Percentiles rank a stretch among this genome's conserved stretches.
Evolutionary conservation across 2,888 invertebrate genomes (phyloP).

Genomic region (Melipona beecheii): DNA sequence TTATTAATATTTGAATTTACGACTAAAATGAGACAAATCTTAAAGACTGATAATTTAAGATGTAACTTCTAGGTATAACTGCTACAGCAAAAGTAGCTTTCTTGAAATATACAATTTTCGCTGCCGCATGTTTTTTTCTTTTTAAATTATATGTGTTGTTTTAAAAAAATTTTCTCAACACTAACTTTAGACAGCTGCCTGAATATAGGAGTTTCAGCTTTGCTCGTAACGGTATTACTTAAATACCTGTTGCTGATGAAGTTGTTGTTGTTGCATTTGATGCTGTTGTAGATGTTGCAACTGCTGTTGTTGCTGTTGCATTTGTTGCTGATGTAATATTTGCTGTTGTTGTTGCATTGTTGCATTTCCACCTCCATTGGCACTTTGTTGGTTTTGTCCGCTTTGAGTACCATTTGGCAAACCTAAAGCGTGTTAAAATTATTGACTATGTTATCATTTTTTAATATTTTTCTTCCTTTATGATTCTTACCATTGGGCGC

Average conservation of each 20-base stretch:
- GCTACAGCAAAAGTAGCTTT: slow-evolving; percentile 23
- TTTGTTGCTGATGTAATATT: slow-evolving; percentile 76
- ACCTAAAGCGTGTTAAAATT: slow-evolving; percentile 67
- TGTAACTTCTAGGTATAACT: slow-evolving; percentile 33
- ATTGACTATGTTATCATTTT: background rate
- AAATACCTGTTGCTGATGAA: slow-evolving; percentile 86
- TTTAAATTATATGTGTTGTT: slow-evolving; percentile 5
- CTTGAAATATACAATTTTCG: slow-evolving; percentile 28
- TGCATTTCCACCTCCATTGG: slow-evolving; percentile 74
- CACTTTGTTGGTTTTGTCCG: slow-evolving; percentile 76
- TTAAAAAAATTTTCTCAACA: slow-evolving; percentile 26
- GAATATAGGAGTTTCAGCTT: slow-evolving; percentile 53
- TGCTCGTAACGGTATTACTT: slow-evolving; percentile 74
- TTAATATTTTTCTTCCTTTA: background rate
- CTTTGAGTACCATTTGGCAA: slow-evolving; percentile 79
- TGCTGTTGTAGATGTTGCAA: slow-evolving; percentile 86
- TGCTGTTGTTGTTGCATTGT: slow-evolving; percentile 80
- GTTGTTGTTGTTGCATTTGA: slow-evolving; percentile 85
- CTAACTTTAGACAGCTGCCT: slow-evolving; percentile 44
- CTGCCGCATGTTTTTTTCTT: slow-evolving; percentile 10
- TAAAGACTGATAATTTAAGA: slow-evolving; percentile 16
- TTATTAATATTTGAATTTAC: slow-evolving; percentile 32
- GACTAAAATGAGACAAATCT: slow-evolving; percentile 24
- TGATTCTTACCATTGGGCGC: slow-evolving; percentile 79
- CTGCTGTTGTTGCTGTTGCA: slow-evolving; percentile 85